Evolutionary conservation across 1,140 invertebrate genomes (phyloP), one percentile per base, ranked within the genome.

Genomic region (Drosophila repleta): DNA sequence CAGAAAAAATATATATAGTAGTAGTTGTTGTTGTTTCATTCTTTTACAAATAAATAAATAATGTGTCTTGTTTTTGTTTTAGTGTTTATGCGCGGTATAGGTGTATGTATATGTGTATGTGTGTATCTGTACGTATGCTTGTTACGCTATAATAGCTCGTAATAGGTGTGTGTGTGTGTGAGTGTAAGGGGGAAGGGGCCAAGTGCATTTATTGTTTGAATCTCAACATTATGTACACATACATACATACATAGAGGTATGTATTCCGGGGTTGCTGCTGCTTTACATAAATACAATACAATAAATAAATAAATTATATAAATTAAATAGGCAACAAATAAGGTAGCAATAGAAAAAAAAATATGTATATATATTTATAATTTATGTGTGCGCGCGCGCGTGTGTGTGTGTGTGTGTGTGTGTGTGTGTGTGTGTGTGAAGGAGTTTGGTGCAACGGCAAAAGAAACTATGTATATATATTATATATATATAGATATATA

Each of bases 31-130:
- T 49, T 68, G 49, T 76, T 74, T 74, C 35, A 66, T 81, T 83
- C 75, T 68, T 83, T 74, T 81, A 87, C 70, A 81, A 85, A 82
- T 71, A 82, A 81, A 75, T 85, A 85, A 87, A 78, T 77, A 77
- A 71, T 71, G 74, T 83, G 79, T 84, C 80, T 83, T 83, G 72
- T 73, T 60, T 45, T 35, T 24, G 56, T 43, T 76, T 72, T 74
- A 60, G 49, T 69, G 49, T 55, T 43, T 43, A 46, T 56, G 51
- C 57, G 82, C 49, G 52, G 77, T 70, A 61, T 71, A 51, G 51
- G 21, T 68, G 52, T 49, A 20, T 60, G 26, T 65, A 21, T 63
- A 15, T 29, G 7, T 29, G 7, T 29, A 29, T 6, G 5, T 6
- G 7, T 3, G 7, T 29, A 29, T 29, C 4, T 29, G 5, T 29